Evolutionary conservation across 2,797 vertebrate species (phyloP).

Genomic region (Coregonus ussuriensis): DNA sequence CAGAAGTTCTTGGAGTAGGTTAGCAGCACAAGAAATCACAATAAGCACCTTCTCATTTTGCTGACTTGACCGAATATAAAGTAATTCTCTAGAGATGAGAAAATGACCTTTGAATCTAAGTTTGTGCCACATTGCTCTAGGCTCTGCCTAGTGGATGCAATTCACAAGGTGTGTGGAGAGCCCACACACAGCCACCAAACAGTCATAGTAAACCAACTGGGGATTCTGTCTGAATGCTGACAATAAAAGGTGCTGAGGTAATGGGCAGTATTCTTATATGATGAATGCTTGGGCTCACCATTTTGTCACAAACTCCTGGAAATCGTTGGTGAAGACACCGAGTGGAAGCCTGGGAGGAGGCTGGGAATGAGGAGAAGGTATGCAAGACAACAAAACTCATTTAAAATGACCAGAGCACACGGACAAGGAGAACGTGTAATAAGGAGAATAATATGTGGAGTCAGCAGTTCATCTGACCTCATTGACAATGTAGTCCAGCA

Average conservation of each 20-base stretch:
- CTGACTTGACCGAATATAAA: background rate
- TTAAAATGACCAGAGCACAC: background rate
- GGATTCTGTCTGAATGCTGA: background rate
- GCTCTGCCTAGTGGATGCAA: no score
- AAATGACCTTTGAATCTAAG: background rate
- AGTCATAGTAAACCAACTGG: background rate
- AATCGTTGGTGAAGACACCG: conserved; percentile 84
- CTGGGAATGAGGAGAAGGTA: conserved; percentile 61
- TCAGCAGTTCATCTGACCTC: conserved; percentile 79
- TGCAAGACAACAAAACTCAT: conserved; percentile 23
- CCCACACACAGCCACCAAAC: background rate
- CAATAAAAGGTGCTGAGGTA: background rate
- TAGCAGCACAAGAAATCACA: background rate
- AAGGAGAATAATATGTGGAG: conserved; percentile 24
- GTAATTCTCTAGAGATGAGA: background rate
- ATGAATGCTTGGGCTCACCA: conserved; percentile 73
- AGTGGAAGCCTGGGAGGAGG: conserved; percentile 85
- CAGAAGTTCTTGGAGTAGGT: background rate
- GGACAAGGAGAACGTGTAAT: background rate
- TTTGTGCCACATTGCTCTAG: background rate
- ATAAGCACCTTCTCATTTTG: background rate
- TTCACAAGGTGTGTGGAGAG: no score
- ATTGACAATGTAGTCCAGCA: conserved; percentile 98
- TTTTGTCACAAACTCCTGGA: conserved; percentile 91
- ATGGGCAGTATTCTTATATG: background rate